phyloP scores from a whole-genome alignment of 1,140 invertebrate genomes.

The Cryptotermes secundus region DNA sequence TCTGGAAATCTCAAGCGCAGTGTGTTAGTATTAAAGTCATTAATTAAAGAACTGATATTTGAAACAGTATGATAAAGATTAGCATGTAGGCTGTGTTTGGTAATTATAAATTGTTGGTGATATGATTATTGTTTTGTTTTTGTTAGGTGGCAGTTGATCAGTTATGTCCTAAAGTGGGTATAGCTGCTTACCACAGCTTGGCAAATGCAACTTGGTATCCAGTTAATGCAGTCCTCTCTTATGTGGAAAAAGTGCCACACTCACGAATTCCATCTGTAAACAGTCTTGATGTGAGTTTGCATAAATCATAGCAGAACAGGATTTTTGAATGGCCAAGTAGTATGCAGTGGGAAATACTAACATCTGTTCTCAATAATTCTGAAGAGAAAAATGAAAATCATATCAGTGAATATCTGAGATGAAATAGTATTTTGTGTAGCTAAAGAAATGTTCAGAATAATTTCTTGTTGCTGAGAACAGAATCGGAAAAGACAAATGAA shows the following conservation, averaged over 20 bases:
- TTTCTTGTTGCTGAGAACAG: too few species aligned
- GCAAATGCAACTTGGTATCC: constrained; percentile 20
- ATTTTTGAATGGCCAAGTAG: background rate
- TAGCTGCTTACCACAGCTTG: background rate
- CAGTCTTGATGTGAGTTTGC: constrained; percentile 28
- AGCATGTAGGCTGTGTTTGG: background rate
- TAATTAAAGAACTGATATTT: too few species aligned
- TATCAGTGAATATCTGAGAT: too few species aligned
- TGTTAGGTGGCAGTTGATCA: background rate
- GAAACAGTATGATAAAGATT: too few species aligned
- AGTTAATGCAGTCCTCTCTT: background rate
- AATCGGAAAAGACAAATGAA: too few species aligned
- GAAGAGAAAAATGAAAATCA: background rate
- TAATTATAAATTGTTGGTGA: background rate
- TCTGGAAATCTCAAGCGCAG: too few species aligned
- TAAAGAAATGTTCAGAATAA: too few species aligned
- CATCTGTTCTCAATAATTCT: background rate
- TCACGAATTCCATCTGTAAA: background rate
- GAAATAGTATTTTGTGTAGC: too few species aligned
- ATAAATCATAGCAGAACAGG: background rate
- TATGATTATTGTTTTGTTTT: background rate
- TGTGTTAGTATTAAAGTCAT: too few species aligned
- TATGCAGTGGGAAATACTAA: background rate
- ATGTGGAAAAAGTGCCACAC: background rate
- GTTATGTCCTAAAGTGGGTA: constrained; percentile 8